Conservation (phyloP, 35 echinoderm and acorn worm genomes). For the Anneissia japonica region DNA sequence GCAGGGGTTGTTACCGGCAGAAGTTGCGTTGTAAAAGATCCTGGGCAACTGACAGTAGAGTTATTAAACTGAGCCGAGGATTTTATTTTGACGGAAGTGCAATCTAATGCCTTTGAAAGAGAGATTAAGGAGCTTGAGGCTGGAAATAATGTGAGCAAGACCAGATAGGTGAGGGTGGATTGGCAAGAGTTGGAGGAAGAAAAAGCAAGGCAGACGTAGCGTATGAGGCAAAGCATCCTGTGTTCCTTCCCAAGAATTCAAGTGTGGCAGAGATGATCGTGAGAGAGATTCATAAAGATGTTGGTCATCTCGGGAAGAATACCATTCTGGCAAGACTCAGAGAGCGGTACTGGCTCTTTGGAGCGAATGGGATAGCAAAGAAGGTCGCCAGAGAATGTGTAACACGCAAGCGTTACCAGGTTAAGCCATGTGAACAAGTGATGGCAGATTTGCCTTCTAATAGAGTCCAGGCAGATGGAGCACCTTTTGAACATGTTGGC, state of each 20-base stretch:
- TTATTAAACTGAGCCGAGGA: not conserved
- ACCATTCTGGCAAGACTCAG: constrained; percentile 1
- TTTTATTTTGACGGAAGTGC: not conserved
- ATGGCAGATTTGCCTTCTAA: constrained; percentile 36
- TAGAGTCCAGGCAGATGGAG: not conserved
- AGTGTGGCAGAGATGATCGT: constrained; percentile 7
- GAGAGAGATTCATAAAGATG: constrained; percentile 3
- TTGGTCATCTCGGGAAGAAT: constrained; percentile 28
- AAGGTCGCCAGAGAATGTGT: not conserved
- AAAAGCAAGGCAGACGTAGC: not conserved
- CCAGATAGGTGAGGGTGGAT: not conserved
- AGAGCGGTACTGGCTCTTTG: constrained; percentile 20
- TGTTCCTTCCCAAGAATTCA: constrained; percentile 20
- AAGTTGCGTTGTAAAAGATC: no score
- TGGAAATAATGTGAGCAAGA: not conserved
- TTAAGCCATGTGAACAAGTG: constrained; percentile 11
- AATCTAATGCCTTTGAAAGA: not conserved
- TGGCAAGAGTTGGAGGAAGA: constrained; percentile 22
- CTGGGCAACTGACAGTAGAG: not conserved
- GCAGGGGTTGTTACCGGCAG: no score
- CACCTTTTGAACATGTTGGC: not conserved
- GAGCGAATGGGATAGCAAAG: not conserved
- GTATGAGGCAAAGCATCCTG: constrained; percentile 9
- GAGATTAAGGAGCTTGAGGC: not conserved
- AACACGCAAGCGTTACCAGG: not conserved